These are phyloP conservation scores for Vanessa atalanta DNA, from an alignment of 1,140 invertebrate genomes.

Conservation along the genomic window DNA sequence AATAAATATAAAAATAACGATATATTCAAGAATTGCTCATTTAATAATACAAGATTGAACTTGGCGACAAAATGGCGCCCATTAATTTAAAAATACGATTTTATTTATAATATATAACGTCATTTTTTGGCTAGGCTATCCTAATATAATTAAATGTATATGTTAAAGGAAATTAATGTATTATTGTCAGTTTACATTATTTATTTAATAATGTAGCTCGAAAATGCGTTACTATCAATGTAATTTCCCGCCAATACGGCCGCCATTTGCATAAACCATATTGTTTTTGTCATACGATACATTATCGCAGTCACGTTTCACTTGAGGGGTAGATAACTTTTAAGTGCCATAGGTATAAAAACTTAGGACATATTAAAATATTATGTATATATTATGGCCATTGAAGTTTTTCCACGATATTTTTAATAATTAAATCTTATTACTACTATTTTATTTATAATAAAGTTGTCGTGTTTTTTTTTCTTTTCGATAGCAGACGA, in stretches of 20 bases:
- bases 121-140: background rate
- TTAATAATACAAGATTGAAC: too few species aligned
- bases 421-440: too few species aligned
- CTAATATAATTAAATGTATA: background rate
- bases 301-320: conserved; percentile 27
- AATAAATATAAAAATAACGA: too few species aligned
- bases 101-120: too few species aligned
- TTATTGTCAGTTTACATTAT: background rate
- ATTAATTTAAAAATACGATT: too few species aligned
- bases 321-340: conserved; percentile 27
- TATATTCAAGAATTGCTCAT: too few species aligned
- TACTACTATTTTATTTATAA: too few species aligned
- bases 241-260: conserved; percentile 19
- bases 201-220: background rate
- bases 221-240: conserved; percentile 26
- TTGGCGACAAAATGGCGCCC: too few species aligned
- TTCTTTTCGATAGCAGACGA: too few species aligned
- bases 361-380: background rate
- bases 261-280: conserved; percentile 31
- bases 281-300: conserved; percentile 7
- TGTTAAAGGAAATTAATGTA: background rate
- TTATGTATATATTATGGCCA: too few species aligned
- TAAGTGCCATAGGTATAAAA: conserved; percentile 26
- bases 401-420: too few species aligned
- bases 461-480: too few species aligned